Evolutionary conservation across 2,888 invertebrate genomes (phyloP), one percentile per base, ranked within the genome.

Genomic region (Folsomia manolachei): DNA sequence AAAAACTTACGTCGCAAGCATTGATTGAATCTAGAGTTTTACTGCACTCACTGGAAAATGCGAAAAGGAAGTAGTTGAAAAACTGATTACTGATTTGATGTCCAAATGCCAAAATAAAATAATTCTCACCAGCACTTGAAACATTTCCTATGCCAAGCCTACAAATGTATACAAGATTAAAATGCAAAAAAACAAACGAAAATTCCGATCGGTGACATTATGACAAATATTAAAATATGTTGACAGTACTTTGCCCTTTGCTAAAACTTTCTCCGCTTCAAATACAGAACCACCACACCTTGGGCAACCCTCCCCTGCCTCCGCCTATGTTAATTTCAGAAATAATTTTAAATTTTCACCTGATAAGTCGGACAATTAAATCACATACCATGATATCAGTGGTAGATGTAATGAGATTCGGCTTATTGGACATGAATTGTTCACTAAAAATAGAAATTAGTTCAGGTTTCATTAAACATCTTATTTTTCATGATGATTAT

Each of bases 11-110:
- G 83, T 97, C 96, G 83, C 95, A 95, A 81, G 95, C 95, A 82
- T 93, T 95, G 83, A 95, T 95, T 68, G 96, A 97, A 84, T 97
- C 97, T 82, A 98, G 87, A 76, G 95, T 92, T 85, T 95, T 95
- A 82, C 90, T 91, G 86, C 97, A 97, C 84, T 96, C 94, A 80
- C 87, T 56, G 21, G 11, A 56, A 56, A 19, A n/a, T n/a, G n/a
- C n/a, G n/a, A n/a, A n/a, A n/a, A n/a, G n/a, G n/a, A n/a, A n/a
- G n/a, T n/a, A n/a, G n/a, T n/a, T n/a, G n/a, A n/a, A n/a, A n/a
- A n/a, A n/a, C n/a, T n/a, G n/a, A n/a, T n/a, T n/a, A n/a, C n/a
- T n/a, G n/a, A n/a, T n/a, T n/a, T n/a, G n/a, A n/a, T n/a, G n/a
- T n/a, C n/a, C n/a, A n/a, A n/a, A n/a, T n/a, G n/a, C n/a, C n/a